These are phyloP conservation scores for Drosophila punjabiensis DNA, from an alignment of 1,140 invertebrate species.

Conservation along the genomic window DNA sequence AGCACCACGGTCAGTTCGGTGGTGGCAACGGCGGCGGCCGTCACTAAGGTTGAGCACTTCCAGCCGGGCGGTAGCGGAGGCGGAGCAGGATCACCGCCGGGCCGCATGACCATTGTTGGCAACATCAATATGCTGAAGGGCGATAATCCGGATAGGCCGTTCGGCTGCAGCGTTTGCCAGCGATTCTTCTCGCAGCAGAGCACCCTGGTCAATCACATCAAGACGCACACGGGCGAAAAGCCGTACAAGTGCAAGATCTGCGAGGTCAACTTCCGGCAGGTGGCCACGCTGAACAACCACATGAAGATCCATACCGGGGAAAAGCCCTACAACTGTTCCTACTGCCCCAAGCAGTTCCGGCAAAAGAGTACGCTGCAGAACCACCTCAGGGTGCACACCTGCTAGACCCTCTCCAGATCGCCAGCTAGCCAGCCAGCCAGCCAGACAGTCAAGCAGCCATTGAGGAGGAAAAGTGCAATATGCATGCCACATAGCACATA, in stretches of 20 bases:
- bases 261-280: conserved; percentile 82
- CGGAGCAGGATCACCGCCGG: conserved; percentile 33
- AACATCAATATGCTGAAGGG: conserved; percentile 76
- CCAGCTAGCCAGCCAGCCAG: conserved; percentile 45
- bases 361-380: conserved; percentile 84
- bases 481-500: conserved; percentile 60
- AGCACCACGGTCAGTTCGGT: conserved; percentile 82
- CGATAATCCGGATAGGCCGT: conserved; percentile 84
- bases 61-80: conserved; percentile 45
- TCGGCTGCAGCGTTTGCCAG: conserved; percentile 82
- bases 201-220: conserved; percentile 84
- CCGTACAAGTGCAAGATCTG: conserved; percentile 85
- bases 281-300: conserved; percentile 84
- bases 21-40: conserved; percentile 55
- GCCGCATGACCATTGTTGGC: conserved; percentile 65
- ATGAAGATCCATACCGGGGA: conserved; percentile 85
- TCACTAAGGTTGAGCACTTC: conserved; percentile 64
- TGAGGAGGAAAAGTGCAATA: conserved; percentile 78
- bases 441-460: conserved; percentile 64
- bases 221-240: conserved; percentile 85
- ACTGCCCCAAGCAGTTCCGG: conserved; percentile 84
- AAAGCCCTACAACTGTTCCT: conserved; percentile 85
- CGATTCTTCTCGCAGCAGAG: conserved; percentile 84
- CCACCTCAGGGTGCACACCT: conserved; percentile 83
- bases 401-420: conserved; percentile 47